phyloP scores from a whole-genome alignment of 2,797 vertebrate genomes.

The Momotus momota region DNA sequence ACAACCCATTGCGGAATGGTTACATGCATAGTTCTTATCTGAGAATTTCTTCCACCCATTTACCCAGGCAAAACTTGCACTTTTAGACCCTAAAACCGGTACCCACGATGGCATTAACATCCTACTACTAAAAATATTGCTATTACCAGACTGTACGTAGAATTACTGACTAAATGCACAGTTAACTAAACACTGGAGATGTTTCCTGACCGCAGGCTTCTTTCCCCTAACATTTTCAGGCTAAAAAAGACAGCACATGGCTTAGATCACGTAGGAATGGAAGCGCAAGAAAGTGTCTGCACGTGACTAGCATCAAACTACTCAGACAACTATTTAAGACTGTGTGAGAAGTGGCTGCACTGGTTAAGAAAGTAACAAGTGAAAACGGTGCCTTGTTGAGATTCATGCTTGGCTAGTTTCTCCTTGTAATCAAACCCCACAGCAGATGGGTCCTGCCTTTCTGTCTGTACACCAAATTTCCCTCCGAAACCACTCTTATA shows the following conservation, averaged over 20 bases:
- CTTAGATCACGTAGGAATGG: background rate
- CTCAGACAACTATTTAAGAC: conserved; percentile 48
- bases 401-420: conserved; percentile 88
- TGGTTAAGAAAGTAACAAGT: conserved; percentile 36
- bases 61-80: background rate
- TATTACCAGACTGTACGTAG: background rate
- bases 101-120: background rate
- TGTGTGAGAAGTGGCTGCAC: conserved; percentile 68
- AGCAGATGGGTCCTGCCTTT: conserved; percentile 91
- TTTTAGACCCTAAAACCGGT: background rate
- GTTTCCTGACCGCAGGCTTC: background rate
- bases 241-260: background rate
- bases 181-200: background rate
- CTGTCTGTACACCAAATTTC: conserved; percentile 90
- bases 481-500: conserved; percentile 95
- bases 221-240: background rate
- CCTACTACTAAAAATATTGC: background rate
- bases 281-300: conserved; percentile 41
- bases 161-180: background rate
- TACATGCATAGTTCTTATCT: background rate
- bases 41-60: background rate
- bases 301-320: background rate
- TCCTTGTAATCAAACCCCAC: conserved; percentile 95
- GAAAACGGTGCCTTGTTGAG: conserved; percentile 84
- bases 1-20: background rate